phyloP scores from a whole-genome alignment of 2,797 vertebrate genomes.

The Carduelis carduelis region DNA sequence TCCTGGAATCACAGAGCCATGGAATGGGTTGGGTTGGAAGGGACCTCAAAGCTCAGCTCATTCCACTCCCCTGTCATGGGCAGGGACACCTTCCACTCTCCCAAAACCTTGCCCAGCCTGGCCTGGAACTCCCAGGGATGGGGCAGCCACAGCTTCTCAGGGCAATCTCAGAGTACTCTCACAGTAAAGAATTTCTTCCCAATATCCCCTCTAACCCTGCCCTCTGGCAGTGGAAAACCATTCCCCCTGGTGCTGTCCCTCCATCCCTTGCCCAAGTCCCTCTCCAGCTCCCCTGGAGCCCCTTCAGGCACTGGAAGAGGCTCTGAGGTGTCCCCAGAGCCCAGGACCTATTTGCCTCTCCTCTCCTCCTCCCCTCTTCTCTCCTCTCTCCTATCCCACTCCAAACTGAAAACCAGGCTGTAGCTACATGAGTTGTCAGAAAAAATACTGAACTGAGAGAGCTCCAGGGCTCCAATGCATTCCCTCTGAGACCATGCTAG shows the following conservation, averaged over 20 bases:
- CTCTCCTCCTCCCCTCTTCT: neutral
- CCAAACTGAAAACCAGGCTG: neutral
- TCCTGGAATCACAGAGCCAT: neutral
- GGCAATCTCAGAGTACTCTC: neutral
- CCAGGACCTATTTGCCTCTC: neutral
- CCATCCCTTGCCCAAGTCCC: neutral
- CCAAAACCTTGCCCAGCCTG: rapidly evolving
- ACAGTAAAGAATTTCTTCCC: neutral
- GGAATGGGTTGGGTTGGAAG: neutral
- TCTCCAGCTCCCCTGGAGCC: neutral
- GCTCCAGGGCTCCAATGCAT: neutral
- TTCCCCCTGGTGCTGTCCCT: neutral
- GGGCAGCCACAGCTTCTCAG: neutral
- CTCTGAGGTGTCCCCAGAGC: neutral
- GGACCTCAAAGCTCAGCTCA: neutral
- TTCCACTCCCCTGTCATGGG: neutral
- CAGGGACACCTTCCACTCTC: neutral
- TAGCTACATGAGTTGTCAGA: neutral
- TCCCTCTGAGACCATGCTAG: neutral
- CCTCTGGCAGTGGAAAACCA: neutral
- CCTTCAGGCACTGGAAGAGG: neutral
- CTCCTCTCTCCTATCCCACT: neutral
- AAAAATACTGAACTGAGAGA: neutral
- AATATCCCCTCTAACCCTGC: rapidly evolving
- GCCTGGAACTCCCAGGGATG: neutral